Percentiles rank a stretch among this genome's conserved stretches.
phyloP scores from a whole-genome alignment of 2,113 vertebrate species.

The Paradoxurus hermaphroditus region DNA sequence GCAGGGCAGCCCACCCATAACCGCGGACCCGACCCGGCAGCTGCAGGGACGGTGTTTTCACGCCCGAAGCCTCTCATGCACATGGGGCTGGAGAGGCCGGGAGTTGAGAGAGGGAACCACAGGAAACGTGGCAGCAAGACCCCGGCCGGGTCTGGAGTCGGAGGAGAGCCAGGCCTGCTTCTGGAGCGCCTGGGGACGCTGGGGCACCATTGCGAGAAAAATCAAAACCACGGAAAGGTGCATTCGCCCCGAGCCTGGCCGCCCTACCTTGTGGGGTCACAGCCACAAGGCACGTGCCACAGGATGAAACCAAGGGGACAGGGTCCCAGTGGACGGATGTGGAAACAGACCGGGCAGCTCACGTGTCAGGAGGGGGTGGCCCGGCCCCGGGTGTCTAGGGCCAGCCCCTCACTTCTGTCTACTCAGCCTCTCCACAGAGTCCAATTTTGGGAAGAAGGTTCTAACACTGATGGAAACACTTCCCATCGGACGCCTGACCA shows the following conservation, averaged over 20 bases:
- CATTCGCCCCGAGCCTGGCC: background rate
- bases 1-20: background rate
- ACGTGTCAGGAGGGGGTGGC: background rate
- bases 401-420: background rate
- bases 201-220: background rate
- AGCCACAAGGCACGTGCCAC: background rate
- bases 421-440: background rate
- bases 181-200: background rate
- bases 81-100: too few relatives aligned
- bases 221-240: too few relatives aligned
- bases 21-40: accelerated
- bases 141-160: accelerated
- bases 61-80: accelerated
- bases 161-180: background rate
- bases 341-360: background rate
- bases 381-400: accelerated
- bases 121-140: accelerated
- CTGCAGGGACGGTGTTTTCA: accelerated
- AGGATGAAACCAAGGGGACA: background rate
- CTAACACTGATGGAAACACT: accelerated
- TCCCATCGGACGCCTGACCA: background rate
- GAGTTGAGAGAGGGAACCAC: background rate
- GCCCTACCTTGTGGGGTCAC: background rate
- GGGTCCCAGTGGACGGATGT: accelerated
- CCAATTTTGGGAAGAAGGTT: background rate